Conservation (phyloP, 2,113 vertebrate genomes). For the Pleuronectes platessa region DNA sequence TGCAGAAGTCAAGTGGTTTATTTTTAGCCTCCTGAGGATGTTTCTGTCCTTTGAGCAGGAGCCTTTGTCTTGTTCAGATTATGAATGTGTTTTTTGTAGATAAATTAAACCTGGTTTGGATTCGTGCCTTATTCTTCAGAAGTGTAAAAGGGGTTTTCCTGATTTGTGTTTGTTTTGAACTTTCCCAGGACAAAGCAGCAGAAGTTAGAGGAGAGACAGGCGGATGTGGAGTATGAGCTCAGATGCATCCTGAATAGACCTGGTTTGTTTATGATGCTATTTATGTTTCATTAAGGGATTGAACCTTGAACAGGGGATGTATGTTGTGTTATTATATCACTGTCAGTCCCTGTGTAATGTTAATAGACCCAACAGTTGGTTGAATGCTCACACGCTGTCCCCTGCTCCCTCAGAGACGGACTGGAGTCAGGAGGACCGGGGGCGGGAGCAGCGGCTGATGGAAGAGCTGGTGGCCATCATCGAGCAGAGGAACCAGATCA, state of each 20-base stretch:
- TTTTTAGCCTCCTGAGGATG: neutral
- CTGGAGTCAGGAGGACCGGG: conserved; percentile 87
- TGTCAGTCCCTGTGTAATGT: too few relatives aligned
- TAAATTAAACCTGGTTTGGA: too few relatives aligned
- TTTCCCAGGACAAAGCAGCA: conserved; percentile 89
- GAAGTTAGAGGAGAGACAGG: conserved; percentile 91
- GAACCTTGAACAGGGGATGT: too few relatives aligned
- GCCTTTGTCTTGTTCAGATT: neutral
- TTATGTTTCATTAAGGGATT: neutral
- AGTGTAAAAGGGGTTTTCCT: neutral
- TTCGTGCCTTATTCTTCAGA: neutral
- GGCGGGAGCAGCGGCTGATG: conserved; percentile 88
- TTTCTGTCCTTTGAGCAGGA: neutral
- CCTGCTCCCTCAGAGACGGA: conserved; percentile 84
- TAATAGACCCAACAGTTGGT: too few relatives aligned
- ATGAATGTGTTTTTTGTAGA: neutral
- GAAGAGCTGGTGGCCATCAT: conserved; percentile 89
- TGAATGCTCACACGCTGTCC: neutral
- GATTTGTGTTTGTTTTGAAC: neutral
- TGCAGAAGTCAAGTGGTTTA: neutral
- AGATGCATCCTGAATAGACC: conserved; percentile 94
- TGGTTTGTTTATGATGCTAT: conserved; percentile 73
- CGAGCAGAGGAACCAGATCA: conserved; percentile 91
- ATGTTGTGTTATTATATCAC: too few relatives aligned
- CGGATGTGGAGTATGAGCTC: conserved; percentile 91